Base-by-base conservation (phyloP, 2,888 invertebrate species). In the Drosophila nr. perissopoda region DNA sequence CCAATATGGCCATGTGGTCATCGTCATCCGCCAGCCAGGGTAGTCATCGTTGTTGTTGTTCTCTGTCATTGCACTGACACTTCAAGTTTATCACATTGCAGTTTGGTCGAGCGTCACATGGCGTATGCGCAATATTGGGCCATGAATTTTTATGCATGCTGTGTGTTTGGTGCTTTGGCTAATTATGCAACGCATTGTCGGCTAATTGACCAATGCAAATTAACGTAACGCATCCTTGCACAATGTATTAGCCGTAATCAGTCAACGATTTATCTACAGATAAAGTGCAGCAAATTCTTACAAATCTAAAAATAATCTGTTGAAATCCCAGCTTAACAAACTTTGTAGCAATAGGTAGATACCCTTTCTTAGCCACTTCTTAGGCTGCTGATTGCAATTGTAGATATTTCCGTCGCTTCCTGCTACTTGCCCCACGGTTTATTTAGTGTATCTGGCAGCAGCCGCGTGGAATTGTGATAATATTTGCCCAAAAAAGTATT, bases 401-500 rank as follows among this genome's bases (percentile, higher is more conserved):
- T 53, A 69, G 67, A 68, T 67, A 74, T 72, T 73, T 66, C 61
- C 73, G 53, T 16, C 21, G 36, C 56, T 59, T 34, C 59, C 59
- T 16, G 40, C 53, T 38, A 58, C n/a, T 49, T 36, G 65, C 66
- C 66, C 56, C 48, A 69, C 69, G 61, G 73, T 85, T 85, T 90
- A 81, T 81, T 90, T 74, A 70, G 87, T 81, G 76, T 87, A 71
- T 77, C 61, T 70, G 70, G 65, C 80, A 74, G 76, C 62, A 80
- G 66, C 67, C 65, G 69, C 64, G 31, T 80, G 82, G 80, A 89
- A 78, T 88, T 91, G 90, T 90, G 80, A 91, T 91, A 91, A 91
- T 91, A 90, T 91, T 91, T 91, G 78, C 82, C 73, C 53, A 67
- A 70, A 81, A 90, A 90, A 90, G 91, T 91, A 91, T 90, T 90